Evolutionary conservation across 2,113 vertebrate genomes (phyloP).

Genomic region (Lagenorhynchus albirostris): DNA sequence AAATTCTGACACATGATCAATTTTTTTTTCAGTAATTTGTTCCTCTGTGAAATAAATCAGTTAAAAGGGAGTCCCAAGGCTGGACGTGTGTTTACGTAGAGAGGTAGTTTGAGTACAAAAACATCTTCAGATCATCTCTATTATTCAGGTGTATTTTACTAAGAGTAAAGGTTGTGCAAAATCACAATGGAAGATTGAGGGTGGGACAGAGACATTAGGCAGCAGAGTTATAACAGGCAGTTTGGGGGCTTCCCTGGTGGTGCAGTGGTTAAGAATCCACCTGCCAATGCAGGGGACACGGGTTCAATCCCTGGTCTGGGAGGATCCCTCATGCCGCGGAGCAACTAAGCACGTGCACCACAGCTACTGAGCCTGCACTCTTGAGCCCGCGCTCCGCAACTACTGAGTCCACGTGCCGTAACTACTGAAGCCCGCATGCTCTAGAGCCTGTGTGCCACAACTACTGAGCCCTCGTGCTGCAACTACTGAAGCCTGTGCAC

Average conservation of each 20-base stretch:
- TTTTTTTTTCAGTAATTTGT: neutral
- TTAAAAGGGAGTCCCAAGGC: neutral
- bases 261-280: too few relatives aligned
- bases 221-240: neutral
- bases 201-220: neutral
- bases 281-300: too few relatives aligned
- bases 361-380: too few relatives aligned
- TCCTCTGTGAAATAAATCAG: neutral
- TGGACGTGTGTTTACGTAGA: neutral
- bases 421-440: too few relatives aligned
- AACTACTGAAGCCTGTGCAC: too few relatives aligned
- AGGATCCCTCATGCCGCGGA: too few relatives aligned
- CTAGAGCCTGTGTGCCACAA: too few relatives aligned
- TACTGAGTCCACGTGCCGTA: too few relatives aligned
- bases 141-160: neutral
- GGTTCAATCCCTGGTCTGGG: too few relatives aligned
- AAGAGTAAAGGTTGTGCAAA: neutral
- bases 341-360: too few relatives aligned
- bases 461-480: too few relatives aligned
- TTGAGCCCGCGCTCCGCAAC: too few relatives aligned
- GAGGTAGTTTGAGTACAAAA: neutral
- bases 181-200: neutral
- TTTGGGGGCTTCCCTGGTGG: neutral
- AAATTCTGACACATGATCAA: neutral
- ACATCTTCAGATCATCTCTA: neutral